These are phyloP conservation scores for Ethmia dodecea DNA, from an alignment of 2,888 invertebrate species.

Conservation along the genomic window DNA sequence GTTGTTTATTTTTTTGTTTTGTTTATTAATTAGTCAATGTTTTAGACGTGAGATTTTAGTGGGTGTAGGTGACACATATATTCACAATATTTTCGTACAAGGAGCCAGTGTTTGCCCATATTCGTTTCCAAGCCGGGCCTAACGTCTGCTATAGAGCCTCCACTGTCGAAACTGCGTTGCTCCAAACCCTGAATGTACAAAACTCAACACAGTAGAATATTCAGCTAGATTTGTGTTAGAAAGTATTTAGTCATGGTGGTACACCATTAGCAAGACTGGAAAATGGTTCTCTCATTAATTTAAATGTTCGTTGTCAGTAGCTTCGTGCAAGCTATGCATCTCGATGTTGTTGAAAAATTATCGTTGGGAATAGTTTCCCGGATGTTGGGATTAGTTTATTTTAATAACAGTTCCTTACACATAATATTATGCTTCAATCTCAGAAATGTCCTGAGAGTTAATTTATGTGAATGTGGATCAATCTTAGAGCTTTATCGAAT, in stretches of 20 bases:
- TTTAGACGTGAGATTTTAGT: constrained; percentile 46
- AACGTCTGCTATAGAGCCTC: too few species aligned
- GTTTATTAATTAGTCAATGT: constrained; percentile 53
- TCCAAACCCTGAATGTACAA: constrained; percentile 73
- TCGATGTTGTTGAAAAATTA: constrained; percentile 12
- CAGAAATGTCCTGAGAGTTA: constrained; percentile 28
- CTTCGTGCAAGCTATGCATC: constrained; percentile 21
- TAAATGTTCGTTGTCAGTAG: constrained; percentile 19
- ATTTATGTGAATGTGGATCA: constrained; percentile 73
- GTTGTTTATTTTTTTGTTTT: constrained; percentile 44
- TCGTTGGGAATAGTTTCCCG: constrained; percentile 18
- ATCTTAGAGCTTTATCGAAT: constrained; percentile 77
- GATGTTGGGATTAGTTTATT: constrained; percentile 20
- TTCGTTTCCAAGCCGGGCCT: constrained; percentile 8
- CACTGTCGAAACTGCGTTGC: constrained; percentile 27
- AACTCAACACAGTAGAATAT: constrained; percentile 47
- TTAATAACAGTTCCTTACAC: constrained; percentile 5
- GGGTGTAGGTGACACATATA: constrained; percentile 29
- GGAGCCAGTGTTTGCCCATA: constrained; percentile 22
- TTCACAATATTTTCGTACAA: constrained; percentile 35
- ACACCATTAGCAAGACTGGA: constrained; percentile 41
- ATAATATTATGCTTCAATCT: not conserved
- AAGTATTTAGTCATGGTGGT: too few species aligned
- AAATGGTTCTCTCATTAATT: constrained; percentile 34
- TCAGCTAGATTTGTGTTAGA: constrained; percentile 50